These are phyloP conservation scores for Ceratotherium simum DNA, from an alignment of 2,113 vertebrate genomes.

Conservation along the genomic window DNA sequence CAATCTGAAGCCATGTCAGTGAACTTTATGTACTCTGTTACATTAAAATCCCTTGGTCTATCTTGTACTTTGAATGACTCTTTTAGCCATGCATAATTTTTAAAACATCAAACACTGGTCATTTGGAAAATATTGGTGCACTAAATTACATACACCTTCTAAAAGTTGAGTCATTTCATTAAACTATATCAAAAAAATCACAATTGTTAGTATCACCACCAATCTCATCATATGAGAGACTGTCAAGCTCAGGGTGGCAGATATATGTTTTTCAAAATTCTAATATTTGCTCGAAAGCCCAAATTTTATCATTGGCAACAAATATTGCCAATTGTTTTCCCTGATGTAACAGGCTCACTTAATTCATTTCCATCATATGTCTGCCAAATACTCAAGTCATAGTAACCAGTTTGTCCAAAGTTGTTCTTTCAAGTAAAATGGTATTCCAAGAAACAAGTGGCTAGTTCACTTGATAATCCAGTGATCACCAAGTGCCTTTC, in stretches of 20 bases:
- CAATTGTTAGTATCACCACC: background rate
- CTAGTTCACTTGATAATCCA: rapidly evolving
- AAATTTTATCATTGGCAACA: background rate
- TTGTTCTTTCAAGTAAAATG: background rate
- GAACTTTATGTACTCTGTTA: background rate
- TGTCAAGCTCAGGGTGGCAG: background rate
- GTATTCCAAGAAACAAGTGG: background rate
- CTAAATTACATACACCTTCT: background rate
- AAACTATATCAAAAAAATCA: background rate
- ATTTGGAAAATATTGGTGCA: slow-evolving; percentile 1
- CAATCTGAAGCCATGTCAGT: background rate
- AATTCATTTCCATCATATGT: background rate
- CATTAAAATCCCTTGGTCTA: background rate
- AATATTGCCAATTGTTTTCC: background rate
- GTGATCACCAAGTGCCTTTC: background rate
- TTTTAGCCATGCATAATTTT: background rate
- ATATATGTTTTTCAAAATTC: background rate
- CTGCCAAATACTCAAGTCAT: background rate
- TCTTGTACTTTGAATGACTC: background rate
- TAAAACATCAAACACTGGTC: background rate
- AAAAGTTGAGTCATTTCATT: background rate
- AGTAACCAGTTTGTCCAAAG: background rate
- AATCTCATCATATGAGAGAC: background rate
- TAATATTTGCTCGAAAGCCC: background rate
- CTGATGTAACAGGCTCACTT: background rate